phyloP scores from a whole-genome alignment of 2,113 vertebrate species.

The Oophaga pumilio region DNA sequence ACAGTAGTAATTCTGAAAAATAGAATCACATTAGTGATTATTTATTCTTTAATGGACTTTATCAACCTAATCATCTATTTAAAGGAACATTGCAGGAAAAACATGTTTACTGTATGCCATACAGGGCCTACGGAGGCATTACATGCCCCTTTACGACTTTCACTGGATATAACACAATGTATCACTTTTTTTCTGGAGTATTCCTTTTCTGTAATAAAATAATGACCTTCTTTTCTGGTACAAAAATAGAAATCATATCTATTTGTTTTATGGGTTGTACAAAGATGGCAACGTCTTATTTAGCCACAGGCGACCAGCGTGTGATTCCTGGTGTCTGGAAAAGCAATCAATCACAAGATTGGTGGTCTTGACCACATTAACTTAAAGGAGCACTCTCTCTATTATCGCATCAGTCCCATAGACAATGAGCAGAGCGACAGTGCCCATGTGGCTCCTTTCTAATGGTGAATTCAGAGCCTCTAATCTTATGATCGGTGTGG shows the following conservation, averaged over 20 bases:
- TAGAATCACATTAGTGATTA: not conserved
- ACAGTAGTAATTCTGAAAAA: not conserved
- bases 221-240: not conserved
- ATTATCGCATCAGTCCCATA: no score
- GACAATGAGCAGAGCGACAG: no score
- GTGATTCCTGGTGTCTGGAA: no score
- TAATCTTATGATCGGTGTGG: no score
- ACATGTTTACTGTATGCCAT: not conserved
- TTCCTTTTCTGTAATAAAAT: not conserved
- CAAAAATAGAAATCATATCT: not conserved
- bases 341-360: no score
- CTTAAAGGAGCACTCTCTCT: no score
- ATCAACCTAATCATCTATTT: not conserved
- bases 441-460: no score
- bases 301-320: no score
- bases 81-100: not conserved
- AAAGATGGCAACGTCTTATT: no score
- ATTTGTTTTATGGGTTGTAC: no score
- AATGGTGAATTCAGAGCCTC: no score
- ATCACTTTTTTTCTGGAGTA: not conserved
- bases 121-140: not conserved
- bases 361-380: no score
- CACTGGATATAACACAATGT: not conserved
- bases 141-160: not conserved
- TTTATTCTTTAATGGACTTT: not conserved